Base-by-base conservation (phyloP, 2,113 vertebrate genomes). In the Conger conger region DNA sequence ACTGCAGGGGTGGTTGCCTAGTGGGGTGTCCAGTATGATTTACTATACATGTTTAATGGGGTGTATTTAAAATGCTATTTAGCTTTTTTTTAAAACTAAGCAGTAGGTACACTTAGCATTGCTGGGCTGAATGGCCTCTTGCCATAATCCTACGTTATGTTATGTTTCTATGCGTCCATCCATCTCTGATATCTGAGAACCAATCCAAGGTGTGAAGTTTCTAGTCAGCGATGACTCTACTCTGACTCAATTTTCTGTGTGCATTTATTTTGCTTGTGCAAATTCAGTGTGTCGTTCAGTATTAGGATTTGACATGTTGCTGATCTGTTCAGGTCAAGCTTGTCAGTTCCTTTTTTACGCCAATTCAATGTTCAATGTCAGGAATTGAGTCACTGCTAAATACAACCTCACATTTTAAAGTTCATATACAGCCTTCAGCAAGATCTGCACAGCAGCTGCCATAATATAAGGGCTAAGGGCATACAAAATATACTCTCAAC, bases 351-450 rank as follows among this genome's bases (percentile, higher is more conserved):
- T 23, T 63, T 27, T 63, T 63, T 27, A 63, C 4, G 8, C 18
- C n/a, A 13, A 1, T 73, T 33, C n/a, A 30, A 33, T 30, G n/a
- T 73, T 73, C 57, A 63, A 27, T 73, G 68, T 73, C 1, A 7
- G 68, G 68, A 33, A 73, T 33, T 73, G 27, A 73, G 68, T 73
- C 68, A 73, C 68, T 33, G 68, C 68, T 73, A 68, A 68, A n/a
- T 68, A 68, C 27, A n/a, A n/a, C 23, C 60, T 68, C 60, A 68
- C 27, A 68, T 68, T 68, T 68, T 68, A 68, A 68, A 68, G 60
- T 68, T 68, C 60, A 68, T 3, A 68, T 68, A 7, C n/a, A 23
- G 20, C 60, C 60, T 7, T 73, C 27, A 73, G 68, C n/a, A 73
- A 33, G n/a, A 30, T 1, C n/a, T 73, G 68, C n/a, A 73, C n/a